Evolutionary conservation across 2,888 invertebrate species (phyloP), one percentile per base, ranked within the genome.

Genomic region (Onthophagus sagittarius): DNA sequence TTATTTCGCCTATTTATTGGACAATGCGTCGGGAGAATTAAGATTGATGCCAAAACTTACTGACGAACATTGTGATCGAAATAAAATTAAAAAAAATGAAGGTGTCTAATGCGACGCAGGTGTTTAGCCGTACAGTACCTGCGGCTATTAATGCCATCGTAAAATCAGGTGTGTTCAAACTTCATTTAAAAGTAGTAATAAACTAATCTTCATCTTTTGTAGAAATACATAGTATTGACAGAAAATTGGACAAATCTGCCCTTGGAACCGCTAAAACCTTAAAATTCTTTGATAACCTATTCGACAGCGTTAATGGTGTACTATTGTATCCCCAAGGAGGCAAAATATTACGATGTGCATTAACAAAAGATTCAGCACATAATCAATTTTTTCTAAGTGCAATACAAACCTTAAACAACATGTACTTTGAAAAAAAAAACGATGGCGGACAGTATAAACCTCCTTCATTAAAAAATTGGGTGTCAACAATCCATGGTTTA

Each of bases 51-150:
- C 77, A 1, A 78, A 76, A 73, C 71, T 78, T 5, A 78, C 77
- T 7, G 75, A 78, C 63, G 62, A 75, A 5, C 78, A 77, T 73
- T 73, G 78, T 62, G 67, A 74, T 63, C 76, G 77, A 1, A 75
- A 32, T 13, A 75, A 74, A 64, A 78, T 78, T n/a, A 72, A 71
- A 76, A 72, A 78, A 76, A 75, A 79, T 77, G 75, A 72, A 74
- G 67, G 78, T 77, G 6, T 75, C 76, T 73, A 73, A 65, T 62
- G 76, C 77, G 33, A 73, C 70, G 3, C 79, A 77, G 72, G 72
- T 77, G 5, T 77, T 79, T 15, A 79, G 77, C 70, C 32, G 69
- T 63, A 73, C 78, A 13, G 77, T 79, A 23, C 74, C 77, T 32
- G 76, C 73, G 64, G 74, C 67, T 13, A 62, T 78, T n/a, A 9